Percentiles rank a stretch among this genome's conserved stretches.
phyloP scores from a whole-genome alignment of 1,140 invertebrate species.

The Meloidogyne exigua region DNA sequence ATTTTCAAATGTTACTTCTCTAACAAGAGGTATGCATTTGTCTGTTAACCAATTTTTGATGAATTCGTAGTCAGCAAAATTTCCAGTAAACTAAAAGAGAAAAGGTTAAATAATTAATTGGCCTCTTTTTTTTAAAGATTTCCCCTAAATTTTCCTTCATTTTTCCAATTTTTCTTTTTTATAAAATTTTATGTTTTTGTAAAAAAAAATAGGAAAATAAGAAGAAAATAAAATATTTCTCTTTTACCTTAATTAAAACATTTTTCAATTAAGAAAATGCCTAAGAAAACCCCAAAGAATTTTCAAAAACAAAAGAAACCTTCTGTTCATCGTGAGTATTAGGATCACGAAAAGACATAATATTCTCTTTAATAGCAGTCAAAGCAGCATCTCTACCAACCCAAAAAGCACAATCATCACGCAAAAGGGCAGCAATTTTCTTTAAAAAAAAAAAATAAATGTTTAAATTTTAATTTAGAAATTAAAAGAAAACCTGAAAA shows the following conservation, averaged over 20 bases:
- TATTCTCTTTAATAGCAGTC: slow-evolving; percentile 48
- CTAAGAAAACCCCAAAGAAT: too few relatives aligned
- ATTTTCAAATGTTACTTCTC: slow-evolving; percentile 97
- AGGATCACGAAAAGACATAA: slow-evolving; percentile 56
- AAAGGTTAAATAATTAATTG: too few relatives aligned
- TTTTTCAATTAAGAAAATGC: too few relatives aligned
- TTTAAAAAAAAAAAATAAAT: slow-evolving; percentile 31
- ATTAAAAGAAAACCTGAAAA: slow-evolving; percentile 52
- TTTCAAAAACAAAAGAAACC: slow-evolving; percentile 27
- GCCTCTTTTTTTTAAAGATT: too few relatives aligned
- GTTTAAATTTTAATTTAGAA: not conserved
- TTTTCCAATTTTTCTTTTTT: too few relatives aligned
- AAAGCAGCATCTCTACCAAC: slow-evolving; percentile 45
- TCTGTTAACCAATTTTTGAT: slow-evolving; percentile 79
- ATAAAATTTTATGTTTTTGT: not conserved
- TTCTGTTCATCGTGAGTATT: slow-evolving; percentile 55
- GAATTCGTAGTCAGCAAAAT: slow-evolving; percentile 66
- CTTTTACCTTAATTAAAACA: too few relatives aligned
- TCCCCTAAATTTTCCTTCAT: too few relatives aligned
- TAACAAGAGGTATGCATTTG: slow-evolving; percentile 73
- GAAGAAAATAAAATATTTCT: too few relatives aligned
- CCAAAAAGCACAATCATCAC: slow-evolving; percentile 61
- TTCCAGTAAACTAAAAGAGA: slow-evolving; percentile 65
- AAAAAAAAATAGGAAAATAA: not conserved
- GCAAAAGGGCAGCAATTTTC: slow-evolving; percentile 59